Percentiles rank a stretch among this genome's conserved stretches.
phyloP scores from a whole-genome alignment of 1,140 invertebrate genomes.

The Trichonephila clavipes region DNA sequence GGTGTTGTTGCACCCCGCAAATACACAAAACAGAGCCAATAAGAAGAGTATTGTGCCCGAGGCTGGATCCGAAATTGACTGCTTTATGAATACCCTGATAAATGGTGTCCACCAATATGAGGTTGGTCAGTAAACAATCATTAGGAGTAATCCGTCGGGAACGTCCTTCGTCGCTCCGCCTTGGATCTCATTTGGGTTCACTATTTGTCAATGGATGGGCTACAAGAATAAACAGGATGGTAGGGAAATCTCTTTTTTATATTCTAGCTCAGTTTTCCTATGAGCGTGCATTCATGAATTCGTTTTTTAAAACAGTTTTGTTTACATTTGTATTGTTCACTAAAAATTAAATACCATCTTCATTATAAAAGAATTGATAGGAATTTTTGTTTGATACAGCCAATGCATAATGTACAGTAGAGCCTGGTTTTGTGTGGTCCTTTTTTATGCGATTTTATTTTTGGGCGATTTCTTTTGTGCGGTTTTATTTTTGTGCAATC shows the following conservation, averaged over 20 bases:
- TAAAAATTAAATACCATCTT: too few species aligned
- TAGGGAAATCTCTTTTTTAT: not conserved
- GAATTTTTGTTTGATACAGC: too few species aligned
- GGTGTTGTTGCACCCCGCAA: conserved; percentile 17
- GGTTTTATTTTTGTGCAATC: too few species aligned
- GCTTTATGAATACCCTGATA: conserved; percentile 62
- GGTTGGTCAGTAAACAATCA: conserved; percentile 42
- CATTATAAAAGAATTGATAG: too few species aligned
- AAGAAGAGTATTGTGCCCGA: not conserved
- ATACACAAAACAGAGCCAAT: conserved; percentile 34
- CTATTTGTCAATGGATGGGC: not conserved
- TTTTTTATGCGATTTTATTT: too few species aligned
- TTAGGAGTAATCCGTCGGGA: not conserved
- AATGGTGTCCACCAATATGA: conserved; percentile 21
- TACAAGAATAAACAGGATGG: not conserved
- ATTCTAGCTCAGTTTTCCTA: too few species aligned
- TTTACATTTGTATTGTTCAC: too few species aligned
- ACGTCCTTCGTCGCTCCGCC: not conserved
- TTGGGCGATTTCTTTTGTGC: too few species aligned
- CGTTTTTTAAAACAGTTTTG: too few species aligned
- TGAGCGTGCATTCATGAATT: too few species aligned
- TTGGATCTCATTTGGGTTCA: not conserved
- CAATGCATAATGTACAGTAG: too few species aligned
- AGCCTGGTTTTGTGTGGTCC: too few species aligned
- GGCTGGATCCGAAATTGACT: not conserved